A percentile compares a stretch with the other conserved stretches of the same genome.
These are phyloP conservation scores for Nephrotoma appendiculata DNA, from an alignment of 2,888 invertebrate genomes.

Conservation along the genomic window DNA sequence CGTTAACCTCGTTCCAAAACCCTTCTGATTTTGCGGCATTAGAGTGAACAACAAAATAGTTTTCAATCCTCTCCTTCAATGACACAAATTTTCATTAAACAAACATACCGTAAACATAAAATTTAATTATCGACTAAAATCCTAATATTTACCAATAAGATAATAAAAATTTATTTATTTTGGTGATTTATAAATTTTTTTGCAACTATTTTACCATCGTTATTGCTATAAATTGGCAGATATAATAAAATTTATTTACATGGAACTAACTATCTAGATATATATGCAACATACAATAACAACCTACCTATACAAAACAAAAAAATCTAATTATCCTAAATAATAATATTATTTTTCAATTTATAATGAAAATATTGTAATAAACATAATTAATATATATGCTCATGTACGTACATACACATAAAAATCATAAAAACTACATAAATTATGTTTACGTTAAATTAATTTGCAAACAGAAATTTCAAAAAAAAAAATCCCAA, in stretches of 20 bases:
- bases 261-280: not conserved
- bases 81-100: too few species aligned
- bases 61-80: too few species aligned
- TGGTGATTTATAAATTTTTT: not conserved
- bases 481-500: not conserved
- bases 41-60: too few species aligned
- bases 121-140: not conserved
- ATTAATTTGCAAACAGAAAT: not conserved
- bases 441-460: not conserved
- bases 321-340: not conserved
- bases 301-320: not conserved
- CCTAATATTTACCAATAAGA: not conserved
- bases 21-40: too few species aligned
- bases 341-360: not conserved
- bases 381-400: not conserved
- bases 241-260: not conserved
- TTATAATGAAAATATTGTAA: not conserved
- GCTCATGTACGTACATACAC: not conserved
- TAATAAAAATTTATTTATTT: not conserved
- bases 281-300: not conserved
- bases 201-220: not conserved
- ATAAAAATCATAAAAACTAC: not conserved
- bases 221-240: not conserved
- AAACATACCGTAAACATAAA: not conserved
- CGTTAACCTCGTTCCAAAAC: too few species aligned